Base-by-base conservation (phyloP, 2,888 invertebrate species). In the Ochlodes sylvanus region DNA sequence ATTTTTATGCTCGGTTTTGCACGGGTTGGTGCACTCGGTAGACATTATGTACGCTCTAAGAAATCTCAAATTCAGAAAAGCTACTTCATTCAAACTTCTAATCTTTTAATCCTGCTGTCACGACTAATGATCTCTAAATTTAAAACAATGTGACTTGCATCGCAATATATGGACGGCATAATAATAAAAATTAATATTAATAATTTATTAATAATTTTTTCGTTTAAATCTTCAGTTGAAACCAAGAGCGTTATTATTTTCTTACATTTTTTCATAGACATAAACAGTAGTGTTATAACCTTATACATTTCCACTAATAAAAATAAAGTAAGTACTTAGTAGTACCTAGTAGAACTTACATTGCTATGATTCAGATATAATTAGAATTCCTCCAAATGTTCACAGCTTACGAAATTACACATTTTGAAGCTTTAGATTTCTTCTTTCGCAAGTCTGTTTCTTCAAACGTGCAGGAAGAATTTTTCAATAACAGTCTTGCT, bases 401-500 rank as follows among this genome's bases (percentile, higher is more conserved):
- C 0, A 44, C 17, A 66, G 58, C 66, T 58, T 42, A 42, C 41
- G 52, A 64, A 50, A 38, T 3, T 12, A 38, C 38, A 63, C 15
- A 7, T 50, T 66, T 60, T 60, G 32, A 66, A 42, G 66, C 55
- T 60, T 66, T 60, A n/a, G 52, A 60, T 58, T 66, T 60, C n/a
- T 41, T 17, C 15, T n/a, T 15, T 21, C 38, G 9, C 15, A 21
- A 15, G 27, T 52, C 58, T 32, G 41, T 54, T 66, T 62, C 42
- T 54, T 38, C 15, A 57, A 65, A n/a, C 27, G 52, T 41, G 38
- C 47, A 5, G 21, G 54, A 63, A 27, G 19, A 44, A 50, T 47
- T 44, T 56, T 41, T 54, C 52, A 15, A 27, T 44, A 19, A 14
- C 54, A 12, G 55, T 42, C 42, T 42, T 55, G 63, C 58, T 60